Evolutionary conservation across 2,888 invertebrate genomes (phyloP).

Genomic region (Dromius quadrimaculatus): DNA sequence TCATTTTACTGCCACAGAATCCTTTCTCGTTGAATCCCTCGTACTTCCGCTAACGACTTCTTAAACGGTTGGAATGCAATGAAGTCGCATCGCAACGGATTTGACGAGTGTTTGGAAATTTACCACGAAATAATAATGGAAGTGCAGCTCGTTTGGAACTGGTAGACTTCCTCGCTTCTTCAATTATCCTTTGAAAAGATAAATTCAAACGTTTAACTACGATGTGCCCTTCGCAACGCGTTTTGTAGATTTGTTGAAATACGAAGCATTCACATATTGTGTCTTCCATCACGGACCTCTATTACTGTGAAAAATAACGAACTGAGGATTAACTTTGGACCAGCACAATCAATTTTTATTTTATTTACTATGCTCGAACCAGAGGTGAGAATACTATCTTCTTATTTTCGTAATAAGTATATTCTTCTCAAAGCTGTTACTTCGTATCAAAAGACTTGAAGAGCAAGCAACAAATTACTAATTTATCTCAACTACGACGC

Average conservation of each 20-base stretch:
- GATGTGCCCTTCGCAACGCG: background rate
- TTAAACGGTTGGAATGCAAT: conserved; percentile 8
- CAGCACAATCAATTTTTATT: too few species aligned
- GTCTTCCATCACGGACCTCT: too few species aligned
- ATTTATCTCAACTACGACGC: conserved; percentile 21
- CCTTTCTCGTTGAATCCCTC: too few species aligned
- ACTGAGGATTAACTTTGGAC: too few species aligned
- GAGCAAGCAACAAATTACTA: conserved; percentile 20
- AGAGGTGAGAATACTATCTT: too few species aligned
- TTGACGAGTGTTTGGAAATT: conserved; percentile 39
- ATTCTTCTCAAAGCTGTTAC: background rate
- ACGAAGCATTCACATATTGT: background rate
- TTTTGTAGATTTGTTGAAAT: background rate
- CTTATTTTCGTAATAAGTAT: too few species aligned
- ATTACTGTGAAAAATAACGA: too few species aligned
- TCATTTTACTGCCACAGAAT: too few species aligned
- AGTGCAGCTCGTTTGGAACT: conserved; percentile 33
- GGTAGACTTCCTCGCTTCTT: conserved; percentile 18
- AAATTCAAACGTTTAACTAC: conserved; percentile 17
- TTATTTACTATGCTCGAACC: too few species aligned
- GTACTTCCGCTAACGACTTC: conserved; percentile 21
- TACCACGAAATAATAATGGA: conserved; percentile 47
- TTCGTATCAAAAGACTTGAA: background rate
- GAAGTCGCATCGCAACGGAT: conserved; percentile 26
- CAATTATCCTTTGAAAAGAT: conserved; percentile 44